phyloP scores from a whole-genome alignment of 1,140 invertebrate species.

The Nasonia longicornis region DNA sequence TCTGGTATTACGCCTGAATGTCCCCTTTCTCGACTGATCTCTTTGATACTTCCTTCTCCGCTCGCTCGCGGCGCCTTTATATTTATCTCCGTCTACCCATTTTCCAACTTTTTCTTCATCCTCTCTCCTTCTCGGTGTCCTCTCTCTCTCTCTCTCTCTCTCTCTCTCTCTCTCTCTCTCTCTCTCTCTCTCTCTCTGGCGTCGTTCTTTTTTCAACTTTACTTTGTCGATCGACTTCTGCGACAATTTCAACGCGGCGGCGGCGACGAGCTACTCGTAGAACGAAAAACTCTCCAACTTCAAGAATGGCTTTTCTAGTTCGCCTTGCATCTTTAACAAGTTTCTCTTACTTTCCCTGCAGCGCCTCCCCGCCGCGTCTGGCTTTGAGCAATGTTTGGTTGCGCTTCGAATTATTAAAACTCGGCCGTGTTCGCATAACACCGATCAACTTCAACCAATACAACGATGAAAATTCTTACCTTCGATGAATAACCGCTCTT shows the following conservation, averaged over 20 bases:
- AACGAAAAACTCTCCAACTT: constrained; percentile 29
- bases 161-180: background rate
- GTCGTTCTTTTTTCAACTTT: constrained; percentile 18
- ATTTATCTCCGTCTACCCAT: constrained; percentile 21
- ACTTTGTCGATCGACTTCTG: constrained; percentile 34
- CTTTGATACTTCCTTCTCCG: background rate
- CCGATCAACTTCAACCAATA: no score
- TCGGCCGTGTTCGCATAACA: background rate
- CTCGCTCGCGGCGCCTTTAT: background rate
- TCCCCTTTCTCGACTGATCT: background rate
- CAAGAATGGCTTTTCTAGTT: constrained; percentile 45
- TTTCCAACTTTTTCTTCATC: constrained; percentile 17
- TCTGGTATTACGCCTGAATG: background rate
- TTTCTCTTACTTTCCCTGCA: constrained; percentile 14
- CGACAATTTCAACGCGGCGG: constrained; percentile 25
- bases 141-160: background rate
- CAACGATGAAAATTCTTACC: no score
- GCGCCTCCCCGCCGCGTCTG: background rate
- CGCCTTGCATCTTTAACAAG: constrained; percentile 38
- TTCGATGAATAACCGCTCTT: no score
- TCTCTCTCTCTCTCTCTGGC: no score
- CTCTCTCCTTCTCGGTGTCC: background rate
- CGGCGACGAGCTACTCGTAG: background rate
- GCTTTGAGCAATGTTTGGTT: constrained; percentile 12
- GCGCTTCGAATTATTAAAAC: constrained; percentile 1